Base-by-base conservation (phyloP, 2,888 invertebrate species). In the Phalangium opilio region DNA sequence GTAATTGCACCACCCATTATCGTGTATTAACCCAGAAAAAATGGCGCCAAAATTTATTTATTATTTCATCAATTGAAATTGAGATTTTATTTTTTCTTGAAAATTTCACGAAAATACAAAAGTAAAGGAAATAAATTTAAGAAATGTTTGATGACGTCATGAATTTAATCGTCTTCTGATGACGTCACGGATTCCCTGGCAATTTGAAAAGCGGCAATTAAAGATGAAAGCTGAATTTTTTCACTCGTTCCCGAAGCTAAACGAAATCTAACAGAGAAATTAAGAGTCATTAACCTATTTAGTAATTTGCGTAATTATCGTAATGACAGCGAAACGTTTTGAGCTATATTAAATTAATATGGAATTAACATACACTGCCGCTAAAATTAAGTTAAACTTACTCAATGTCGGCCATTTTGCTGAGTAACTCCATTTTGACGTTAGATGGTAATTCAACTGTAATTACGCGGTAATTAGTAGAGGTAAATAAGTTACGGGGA, bases 361-460 rank as follows among this genome's bases (percentile, higher is more conserved):
- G 27, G 8, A 27, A 27, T 7, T 27, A 7, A 27, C 27, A 27
- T 8, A 27, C 27, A 27, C 8, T 27, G 8, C 27, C 27, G 8
- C 8, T 27, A 27, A 15, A 12, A 14, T 35, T 17, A 33, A 27
- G 21, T 19, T 14, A 33, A 11, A 64, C 64, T 64, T 61, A 67
- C 68, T 98, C 96, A 46, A 91, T 78, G 56, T 84, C 83, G 2
- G 91, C 80, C 77, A 98, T 75, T 68, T 85, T 83, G 40, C 83
- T 79, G 44, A 95, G 67, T 21, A 98, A 67, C 51, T 78, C 73
- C 47, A 84, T 77, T 59, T 87, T 68, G 33, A 85, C 76, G 39
- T 78, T 74, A 45, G 80, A 74, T 0, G 93, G 87, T 44, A 95
- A 75, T 62, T 89, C 89, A 67, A 90, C 91, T 91, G 69, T n/a